These are phyloP conservation scores for Pseudoips prasinana DNA, from an alignment of 2,888 invertebrate species.

Conservation along the genomic window DNA sequence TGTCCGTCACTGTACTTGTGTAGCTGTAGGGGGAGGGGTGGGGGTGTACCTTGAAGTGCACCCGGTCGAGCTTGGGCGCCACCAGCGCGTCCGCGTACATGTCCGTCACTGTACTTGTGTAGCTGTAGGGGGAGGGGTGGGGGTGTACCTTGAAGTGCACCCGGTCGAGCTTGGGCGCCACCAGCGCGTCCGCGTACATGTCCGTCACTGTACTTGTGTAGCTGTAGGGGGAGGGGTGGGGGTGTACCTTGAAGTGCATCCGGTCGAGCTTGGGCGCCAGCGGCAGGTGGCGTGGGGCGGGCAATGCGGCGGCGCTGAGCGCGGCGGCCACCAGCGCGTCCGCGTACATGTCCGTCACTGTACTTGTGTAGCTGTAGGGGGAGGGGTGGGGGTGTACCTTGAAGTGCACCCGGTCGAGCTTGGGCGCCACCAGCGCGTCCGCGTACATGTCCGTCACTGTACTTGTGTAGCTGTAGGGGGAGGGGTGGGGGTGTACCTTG, in stretches of 20 bases:
- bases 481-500: conserved; percentile 77
- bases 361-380: too few species aligned
- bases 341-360: conserved; percentile 98
- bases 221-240: neutral
- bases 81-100: too few species aligned
- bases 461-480: neutral
- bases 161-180: conserved; percentile 1
- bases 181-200: too few species aligned
- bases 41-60: neutral
- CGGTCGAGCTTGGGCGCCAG: conserved; percentile 4
- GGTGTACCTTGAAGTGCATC: conserved; percentile 5
- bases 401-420: conserved; percentile 95
- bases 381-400: conserved; percentile 81
- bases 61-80: too few species aligned
- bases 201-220: neutral
- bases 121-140: too few species aligned
- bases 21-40: too few species aligned
- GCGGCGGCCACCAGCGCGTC: too few species aligned
- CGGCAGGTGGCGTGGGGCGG: conserved; percentile 1
- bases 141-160: conserved; percentile 2
- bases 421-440: conserved; percentile 73
- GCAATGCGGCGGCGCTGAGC: conserved; percentile 44
- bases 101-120: neutral
- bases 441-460: too few species aligned
- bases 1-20: too few species aligned